Evolutionary conservation across 92 coral and sea anemone species (phyloP).

Genomic region (Zoanthus sansibaricus): DNA sequence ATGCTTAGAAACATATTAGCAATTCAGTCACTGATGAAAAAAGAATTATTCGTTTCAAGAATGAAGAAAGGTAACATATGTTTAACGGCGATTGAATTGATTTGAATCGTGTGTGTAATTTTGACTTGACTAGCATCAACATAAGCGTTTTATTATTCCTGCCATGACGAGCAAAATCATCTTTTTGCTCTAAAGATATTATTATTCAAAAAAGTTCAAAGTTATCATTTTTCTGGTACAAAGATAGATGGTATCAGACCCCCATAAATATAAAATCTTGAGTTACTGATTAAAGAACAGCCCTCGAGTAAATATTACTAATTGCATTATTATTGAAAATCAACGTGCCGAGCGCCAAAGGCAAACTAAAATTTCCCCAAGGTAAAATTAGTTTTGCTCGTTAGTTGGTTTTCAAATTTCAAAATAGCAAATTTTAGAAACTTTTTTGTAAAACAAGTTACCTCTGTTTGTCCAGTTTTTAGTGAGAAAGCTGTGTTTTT

Average conservation of each 20-base stretch:
- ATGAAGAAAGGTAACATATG: conserved; percentile 7
- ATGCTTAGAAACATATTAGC: neutral
- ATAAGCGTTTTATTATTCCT: neutral
- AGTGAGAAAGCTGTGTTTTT: neutral
- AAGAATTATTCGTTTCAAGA: conserved; percentile 15
- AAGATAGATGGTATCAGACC: too few relatives aligned
- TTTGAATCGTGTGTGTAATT: neutral
- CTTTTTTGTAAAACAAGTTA: neutral
- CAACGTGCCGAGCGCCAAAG: neutral
- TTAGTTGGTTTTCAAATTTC: neutral
- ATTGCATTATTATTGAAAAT: conserved; percentile 6
- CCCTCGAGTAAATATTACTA: neutral
- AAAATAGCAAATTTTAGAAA: neutral
- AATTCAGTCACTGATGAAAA: neutral
- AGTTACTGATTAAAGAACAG: neutral
- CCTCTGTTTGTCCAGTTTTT: neutral
- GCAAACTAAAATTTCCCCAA: neutral
- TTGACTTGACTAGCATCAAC: neutral
- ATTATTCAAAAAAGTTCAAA: too few relatives aligned
- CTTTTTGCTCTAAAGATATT: too few relatives aligned
- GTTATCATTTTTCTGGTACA: neutral
- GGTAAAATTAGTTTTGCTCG: neutral
- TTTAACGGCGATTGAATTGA: too few relatives aligned
- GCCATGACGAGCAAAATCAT: neutral
- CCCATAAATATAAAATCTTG: neutral